phyloP scores from a whole-genome alignment of 2,113 vertebrate species.

The western clawed frog (Xenopus tropicalis) region UCB_Xtro_10.0 CM004443.2:208256501-208257000 shows the following conservation, averaged over 20 bases:
- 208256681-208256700: constrained; percentile 1
- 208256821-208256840: no score
- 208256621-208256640: constrained; percentile 25
- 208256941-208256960: no score
- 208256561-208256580: constrained; percentile 19
- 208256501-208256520: constrained; percentile 32
- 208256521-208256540: neutral
- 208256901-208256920: no score
- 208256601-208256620: constrained; percentile 16
- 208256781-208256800: no score
- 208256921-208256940: no score
- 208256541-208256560: constrained; percentile 25
- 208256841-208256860: no score
- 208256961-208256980: no score
- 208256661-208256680: constrained; percentile 3
- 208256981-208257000: no score
- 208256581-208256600: constrained; percentile 9
- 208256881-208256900: no score
- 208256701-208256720: constrained; percentile 5
- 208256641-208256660: constrained; percentile 1
- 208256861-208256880: no score
- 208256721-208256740: neutral
- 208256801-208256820: no score
- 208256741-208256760: neutral
- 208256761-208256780: no score